Base-by-base conservation (phyloP, 1,140 invertebrate species). In the Nasonia vitripennis region DNA sequence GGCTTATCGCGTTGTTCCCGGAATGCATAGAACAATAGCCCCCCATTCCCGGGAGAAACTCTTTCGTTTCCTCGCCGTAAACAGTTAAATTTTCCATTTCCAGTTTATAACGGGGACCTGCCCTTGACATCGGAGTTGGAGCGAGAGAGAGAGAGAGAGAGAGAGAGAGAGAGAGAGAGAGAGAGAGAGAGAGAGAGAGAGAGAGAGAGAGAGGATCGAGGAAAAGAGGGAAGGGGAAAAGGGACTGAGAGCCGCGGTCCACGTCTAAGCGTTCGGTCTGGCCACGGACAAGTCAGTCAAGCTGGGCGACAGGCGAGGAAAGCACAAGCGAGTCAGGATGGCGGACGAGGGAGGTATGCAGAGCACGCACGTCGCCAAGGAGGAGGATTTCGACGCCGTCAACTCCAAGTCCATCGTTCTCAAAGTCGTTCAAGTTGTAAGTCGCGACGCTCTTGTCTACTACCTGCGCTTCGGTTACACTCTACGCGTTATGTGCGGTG, bases 341-440 rank as follows among this genome's bases (percentile, higher is more conserved):
- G 92, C 93, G 86, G 92, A 93, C 88, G 92, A 93, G 67, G 89
- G 86, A 81, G 81, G 45, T 1, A 70, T 83, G 62, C 89, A 91
- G 89, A 91, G 91, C 91, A 89, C 91, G 62, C 89, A 90, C 12
- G 88, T 86, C 0, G 55, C 89, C 2, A 93, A 92, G 68, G 90
- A 92, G 23, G 83, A 89, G 55, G 92, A 91, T 80, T 78, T 90
- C 2, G 77, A 74, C 31, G 23, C 62, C 5, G 78, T 89, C n/a
- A 86, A 87, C 41, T 89, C 87, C 11, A 88, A 87, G n/a, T 91
- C 91, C 7, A 87, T 94, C 45, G 37, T 92, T 4, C 81, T 93
- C 48, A 94, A 94, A 90, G 88, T 93, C 2, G 78, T 89, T 6
- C 93, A 94, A 93, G 88, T 94, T 81, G 94, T 94, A 79, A 92